phyloP scores from a whole-genome alignment of 2,888 invertebrate species.

The Aphrophora alni region DNA sequence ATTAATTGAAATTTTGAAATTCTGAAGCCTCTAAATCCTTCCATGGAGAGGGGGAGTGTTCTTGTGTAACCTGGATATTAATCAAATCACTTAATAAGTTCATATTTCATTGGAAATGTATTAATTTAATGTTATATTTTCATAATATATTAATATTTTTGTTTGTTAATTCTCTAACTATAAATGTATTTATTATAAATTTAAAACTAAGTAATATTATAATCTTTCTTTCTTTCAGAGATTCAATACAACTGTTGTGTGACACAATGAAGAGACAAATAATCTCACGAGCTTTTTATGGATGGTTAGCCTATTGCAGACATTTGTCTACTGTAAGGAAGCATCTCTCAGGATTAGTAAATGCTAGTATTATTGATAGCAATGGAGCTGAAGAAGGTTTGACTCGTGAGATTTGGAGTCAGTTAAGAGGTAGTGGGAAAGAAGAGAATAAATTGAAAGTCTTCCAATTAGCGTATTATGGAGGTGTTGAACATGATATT shows the following conservation, averaged over 20 bases:
- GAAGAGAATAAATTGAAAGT: constrained; percentile 72
- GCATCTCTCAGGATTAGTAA: constrained; percentile 88
- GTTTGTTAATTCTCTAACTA: too few species aligned
- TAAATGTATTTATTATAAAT: too few species aligned
- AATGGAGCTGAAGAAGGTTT: constrained; percentile 70
- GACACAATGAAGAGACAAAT: constrained; percentile 95
- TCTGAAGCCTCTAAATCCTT: too few species aligned
- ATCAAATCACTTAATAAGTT: too few species aligned
- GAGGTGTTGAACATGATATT: constrained; percentile 82
- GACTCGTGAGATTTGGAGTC: constrained; percentile 77
- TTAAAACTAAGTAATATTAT: too few species aligned
- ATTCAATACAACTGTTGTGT: constrained; percentile 76
- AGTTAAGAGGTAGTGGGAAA: constrained; percentile 63
- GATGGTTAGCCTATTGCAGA: constrained; percentile 94
- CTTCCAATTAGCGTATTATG: constrained; percentile 83
- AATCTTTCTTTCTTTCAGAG: constrained; percentile 40
- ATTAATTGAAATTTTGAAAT: too few species aligned
- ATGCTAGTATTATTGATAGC: constrained; percentile 73
- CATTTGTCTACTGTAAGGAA: constrained; percentile 92
- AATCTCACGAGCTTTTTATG: constrained; percentile 93
- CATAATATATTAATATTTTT: too few species aligned
- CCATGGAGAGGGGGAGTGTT: too few species aligned
- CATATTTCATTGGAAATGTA: too few species aligned
- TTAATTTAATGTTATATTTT: too few species aligned
- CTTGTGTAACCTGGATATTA: too few species aligned